A percentile compares a stretch with the other conserved stretches of the same genome.
Evolutionary conservation across 2,113 vertebrate species (phyloP).

Genomic region (Potamarius usumacintae): DNA sequence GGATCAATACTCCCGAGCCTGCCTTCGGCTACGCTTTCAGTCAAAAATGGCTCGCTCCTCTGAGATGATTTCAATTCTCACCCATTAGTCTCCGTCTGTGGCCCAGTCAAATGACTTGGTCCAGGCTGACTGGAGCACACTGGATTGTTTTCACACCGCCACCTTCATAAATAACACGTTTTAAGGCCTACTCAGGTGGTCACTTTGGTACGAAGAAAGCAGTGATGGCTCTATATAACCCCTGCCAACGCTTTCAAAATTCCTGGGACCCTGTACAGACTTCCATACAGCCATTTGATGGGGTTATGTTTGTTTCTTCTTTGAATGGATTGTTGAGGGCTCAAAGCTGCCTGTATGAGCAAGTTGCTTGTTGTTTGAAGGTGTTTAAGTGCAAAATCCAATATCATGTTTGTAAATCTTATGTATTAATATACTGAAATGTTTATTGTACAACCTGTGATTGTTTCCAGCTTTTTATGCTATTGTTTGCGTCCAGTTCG

Average conservation of each 20-base stretch:
- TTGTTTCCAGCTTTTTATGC: conserved; percentile 18
- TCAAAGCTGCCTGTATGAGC: not conserved
- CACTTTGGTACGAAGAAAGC: not conserved
- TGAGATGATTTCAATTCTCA: conserved; percentile 99
- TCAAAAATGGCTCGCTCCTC: conserved; percentile 82
- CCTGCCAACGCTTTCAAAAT: not conserved
- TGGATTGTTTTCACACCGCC: conserved; percentile 38
- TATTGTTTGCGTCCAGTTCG: conserved; percentile 14
- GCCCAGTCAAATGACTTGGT: conserved; percentile 75
- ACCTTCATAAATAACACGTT: not conserved
- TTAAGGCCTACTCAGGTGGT: conserved; percentile 18
- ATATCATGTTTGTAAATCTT: not conserved
- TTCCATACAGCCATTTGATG: not conserved
- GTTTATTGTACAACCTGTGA: not conserved
- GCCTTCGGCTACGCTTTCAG: conserved; percentile 63
- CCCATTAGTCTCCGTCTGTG: conserved; percentile 87
- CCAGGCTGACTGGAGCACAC: conserved; percentile 51
- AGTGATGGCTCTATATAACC: not conserved
- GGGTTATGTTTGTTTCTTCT: not conserved
- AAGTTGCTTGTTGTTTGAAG: not conserved
- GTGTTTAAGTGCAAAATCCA: not conserved
- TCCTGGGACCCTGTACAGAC: not conserved
- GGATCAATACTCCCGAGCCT: conserved; percentile 64
- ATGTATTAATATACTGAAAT: not conserved
- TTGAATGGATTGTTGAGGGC: not conserved